Conservation (phyloP, 2,113 vertebrate genomes). For the Tinamus guttatus region DNA sequence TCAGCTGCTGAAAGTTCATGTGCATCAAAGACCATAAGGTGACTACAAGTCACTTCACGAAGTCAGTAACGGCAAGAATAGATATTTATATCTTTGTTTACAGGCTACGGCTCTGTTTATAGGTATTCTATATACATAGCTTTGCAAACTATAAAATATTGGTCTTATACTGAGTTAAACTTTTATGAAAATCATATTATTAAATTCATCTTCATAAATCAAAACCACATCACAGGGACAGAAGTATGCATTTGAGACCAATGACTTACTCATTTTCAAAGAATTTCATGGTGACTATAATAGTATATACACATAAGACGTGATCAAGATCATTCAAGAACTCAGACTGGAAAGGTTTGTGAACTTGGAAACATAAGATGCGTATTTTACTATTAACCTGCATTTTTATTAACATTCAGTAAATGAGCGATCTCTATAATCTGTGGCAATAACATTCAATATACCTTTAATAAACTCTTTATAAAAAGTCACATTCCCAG, state of each 20-base stretch:
- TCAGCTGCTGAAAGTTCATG: background rate
- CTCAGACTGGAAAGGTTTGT: background rate
- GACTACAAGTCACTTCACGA: background rate
- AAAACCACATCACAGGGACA: accelerated
- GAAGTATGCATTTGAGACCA: background rate
- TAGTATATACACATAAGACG: background rate
- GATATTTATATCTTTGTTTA: background rate
- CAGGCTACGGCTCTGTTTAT: background rate
- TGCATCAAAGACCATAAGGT: background rate
- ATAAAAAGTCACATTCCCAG: background rate
- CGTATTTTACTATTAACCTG: background rate
- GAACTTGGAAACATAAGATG: background rate
- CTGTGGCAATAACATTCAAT: background rate
- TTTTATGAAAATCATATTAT: background rate
- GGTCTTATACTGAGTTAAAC: background rate
- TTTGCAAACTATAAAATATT: background rate
- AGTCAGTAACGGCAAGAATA: background rate
- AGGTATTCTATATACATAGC: background rate
- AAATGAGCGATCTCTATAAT: background rate
- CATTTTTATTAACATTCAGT: background rate
- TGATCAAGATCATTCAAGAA: background rate
- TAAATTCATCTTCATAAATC: background rate
- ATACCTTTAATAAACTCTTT: background rate
- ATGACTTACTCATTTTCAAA: background rate
- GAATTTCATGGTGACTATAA: background rate